phyloP scores from a whole-genome alignment of 2,888 invertebrate species.

The Rugalucina vietnamica region DNA sequence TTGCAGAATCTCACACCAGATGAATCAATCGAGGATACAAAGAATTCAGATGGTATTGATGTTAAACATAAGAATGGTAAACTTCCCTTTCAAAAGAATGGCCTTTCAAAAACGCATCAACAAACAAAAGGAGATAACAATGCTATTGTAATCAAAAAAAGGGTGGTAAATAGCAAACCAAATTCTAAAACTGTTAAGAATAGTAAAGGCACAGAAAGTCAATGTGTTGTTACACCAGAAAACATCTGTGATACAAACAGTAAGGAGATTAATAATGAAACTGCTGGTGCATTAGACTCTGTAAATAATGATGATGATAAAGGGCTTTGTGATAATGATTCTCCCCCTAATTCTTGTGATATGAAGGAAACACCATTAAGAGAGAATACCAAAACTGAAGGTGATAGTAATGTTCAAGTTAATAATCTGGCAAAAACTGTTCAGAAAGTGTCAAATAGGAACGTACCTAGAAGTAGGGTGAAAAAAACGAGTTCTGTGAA shows the following conservation, averaged over 20 bases:
- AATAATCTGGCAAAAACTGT: background rate
- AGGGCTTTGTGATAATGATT: background rate
- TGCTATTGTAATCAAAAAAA: background rate
- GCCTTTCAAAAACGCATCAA: constrained; percentile 6
- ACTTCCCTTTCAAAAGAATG: background rate
- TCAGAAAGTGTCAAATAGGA: background rate
- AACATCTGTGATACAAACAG: background rate
- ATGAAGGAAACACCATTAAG: background rate
- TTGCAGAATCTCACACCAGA: constrained; percentile 2
- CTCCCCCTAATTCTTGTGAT: background rate
- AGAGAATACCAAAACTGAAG: background rate
- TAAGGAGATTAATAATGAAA: background rate
- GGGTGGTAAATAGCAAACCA: no score
- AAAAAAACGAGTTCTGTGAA: background rate
- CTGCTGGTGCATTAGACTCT: background rate
- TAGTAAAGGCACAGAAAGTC: background rate
- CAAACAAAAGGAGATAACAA: background rate
- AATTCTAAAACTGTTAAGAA: background rate
- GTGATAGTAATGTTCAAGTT: background rate
- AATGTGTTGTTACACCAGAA: background rate
- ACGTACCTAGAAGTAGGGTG: background rate
- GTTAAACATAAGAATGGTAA: background rate
- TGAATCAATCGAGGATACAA: constrained; percentile 48
- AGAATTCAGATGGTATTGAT: constrained; percentile 21
- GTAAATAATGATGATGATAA: background rate